phyloP scores from a whole-genome alignment of 2,888 invertebrate genomes.

The Drosophila prostipennis region DNA sequence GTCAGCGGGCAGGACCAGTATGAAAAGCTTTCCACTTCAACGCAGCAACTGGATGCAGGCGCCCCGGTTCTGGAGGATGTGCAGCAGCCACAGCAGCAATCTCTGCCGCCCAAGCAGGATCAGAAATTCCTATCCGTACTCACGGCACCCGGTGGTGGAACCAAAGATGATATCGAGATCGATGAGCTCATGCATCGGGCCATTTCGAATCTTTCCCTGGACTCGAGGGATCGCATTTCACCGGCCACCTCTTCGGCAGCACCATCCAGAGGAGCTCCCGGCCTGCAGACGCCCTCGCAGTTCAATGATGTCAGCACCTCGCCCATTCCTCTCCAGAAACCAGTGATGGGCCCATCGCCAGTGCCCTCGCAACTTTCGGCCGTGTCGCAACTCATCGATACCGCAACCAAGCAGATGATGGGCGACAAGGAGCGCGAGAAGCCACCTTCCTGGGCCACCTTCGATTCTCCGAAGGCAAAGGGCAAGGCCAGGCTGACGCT shows the following conservation, averaged over 20 bases:
- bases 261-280: conserved; percentile 47
- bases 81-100: conserved; percentile 32
- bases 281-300: conserved; percentile 73
- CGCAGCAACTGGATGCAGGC: conserved; percentile 62
- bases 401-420: conserved; percentile 80
- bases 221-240: conserved; percentile 83
- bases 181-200: conserved; percentile 84
- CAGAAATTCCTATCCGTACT: conserved; percentile 77
- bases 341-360: conserved; percentile 80
- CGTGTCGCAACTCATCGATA: conserved; percentile 84
- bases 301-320: conserved; percentile 84
- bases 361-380: conserved; percentile 84
- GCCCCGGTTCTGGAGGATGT: conserved; percentile 8
- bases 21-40: conserved; percentile 76
- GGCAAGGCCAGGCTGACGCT: conserved; percentile 60
- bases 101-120: conserved; percentile 66
- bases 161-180: conserved; percentile 84
- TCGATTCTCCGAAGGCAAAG: conserved; percentile 84
- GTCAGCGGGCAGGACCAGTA: conserved; percentile 74
- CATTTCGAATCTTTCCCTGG: conserved; percentile 84
- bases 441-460: conserved; percentile 86
- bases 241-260: conserved; percentile 76
- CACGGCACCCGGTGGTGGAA: conserved; percentile 49
- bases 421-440: conserved; percentile 70
- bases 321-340: conserved; percentile 83